Evolutionary conservation across 2,888 invertebrate species (phyloP), one percentile per base, ranked within the genome.

Genomic region (Parnassius orleans): DNA sequence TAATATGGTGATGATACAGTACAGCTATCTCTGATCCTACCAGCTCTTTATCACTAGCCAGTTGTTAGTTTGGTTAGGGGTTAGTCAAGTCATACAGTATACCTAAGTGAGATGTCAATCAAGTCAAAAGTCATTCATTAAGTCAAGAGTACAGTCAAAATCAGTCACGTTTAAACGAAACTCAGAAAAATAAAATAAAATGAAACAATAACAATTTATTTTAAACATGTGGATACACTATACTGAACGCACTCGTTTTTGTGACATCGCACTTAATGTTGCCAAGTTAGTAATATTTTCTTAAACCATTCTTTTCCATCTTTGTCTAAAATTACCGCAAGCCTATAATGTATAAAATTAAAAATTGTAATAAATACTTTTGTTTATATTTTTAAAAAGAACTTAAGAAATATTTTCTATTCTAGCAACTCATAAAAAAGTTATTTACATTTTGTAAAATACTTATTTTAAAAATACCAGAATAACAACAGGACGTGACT

Each of bases 221-320:
- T 73, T 73, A 75, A 78, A 82, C 78, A 83, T 77, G 59, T 65
- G n/a, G n/a, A 68, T 74, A 67, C 68, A 63, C 66, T 74, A 73
- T 68, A 77, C 75, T 76, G 75, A 77, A 74, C 72, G 69, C 70
- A 68, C 69, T 60, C 57, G 61, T 54, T 65, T 78, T 72, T 74
- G 73, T 78, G 89, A 90, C 90, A 90, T 90, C 90, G 83, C 90
- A 90, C 90, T 90, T 89, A 84, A 83, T 80, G 76, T 75, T 74
- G 66, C 66, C 66, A 76, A n/a, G 77, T 80, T 80, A 81, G 76
- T 79, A 70, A 66, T 72, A 71, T 75, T 74, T 72, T 65, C 63
- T 59, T 57, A 68, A 65, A 67, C 71, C 68, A 65, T 68, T 72
- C 71, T 70, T 77, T 74, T 73, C 71, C 75, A 79, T 76, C 76